Evolutionary conservation across 92 coral and sea anemone genomes (phyloP).

Genomic region (Epizoanthus ramosus): DNA sequence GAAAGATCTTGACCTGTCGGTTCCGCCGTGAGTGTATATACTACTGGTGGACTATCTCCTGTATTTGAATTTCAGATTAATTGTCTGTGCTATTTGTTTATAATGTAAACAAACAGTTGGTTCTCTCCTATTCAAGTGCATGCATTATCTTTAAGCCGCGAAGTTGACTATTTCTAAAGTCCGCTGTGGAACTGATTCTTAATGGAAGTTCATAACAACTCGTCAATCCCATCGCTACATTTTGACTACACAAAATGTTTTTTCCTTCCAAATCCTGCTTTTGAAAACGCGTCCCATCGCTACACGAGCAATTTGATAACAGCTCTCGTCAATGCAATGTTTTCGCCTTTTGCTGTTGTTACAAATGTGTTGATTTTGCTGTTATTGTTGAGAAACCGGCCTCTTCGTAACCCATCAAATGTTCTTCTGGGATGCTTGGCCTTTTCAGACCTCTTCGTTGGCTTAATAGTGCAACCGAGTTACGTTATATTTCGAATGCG

Average conservation of each 20-base stretch:
- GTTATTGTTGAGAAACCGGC: slow-evolving; percentile 55
- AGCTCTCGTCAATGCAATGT: slow-evolving; percentile 58
- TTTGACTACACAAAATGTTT: slow-evolving; percentile 46
- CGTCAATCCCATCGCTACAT: neutral
- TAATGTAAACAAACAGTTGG: neutral
- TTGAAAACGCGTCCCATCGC: slow-evolving; percentile 59
- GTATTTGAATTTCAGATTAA: slow-evolving; percentile 6
- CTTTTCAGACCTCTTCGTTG: slow-evolving; percentile 68
- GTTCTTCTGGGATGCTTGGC: slow-evolving; percentile 77
- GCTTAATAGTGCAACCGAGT: slow-evolving; percentile 68
- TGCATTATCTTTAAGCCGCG: neutral
- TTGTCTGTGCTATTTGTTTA: neutral
- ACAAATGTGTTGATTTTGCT: slow-evolving; percentile 58
- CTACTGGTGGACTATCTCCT: neutral
- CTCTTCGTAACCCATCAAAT: slow-evolving; percentile 66
- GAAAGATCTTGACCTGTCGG: too few species aligned
- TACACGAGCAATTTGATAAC: slow-evolving; percentile 66
- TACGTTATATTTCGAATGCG: slow-evolving; percentile 63
- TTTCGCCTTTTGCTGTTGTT: slow-evolving; percentile 70
- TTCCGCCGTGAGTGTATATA: too few species aligned
- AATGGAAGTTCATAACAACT: slow-evolving; percentile 13
- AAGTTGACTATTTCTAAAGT: neutral
- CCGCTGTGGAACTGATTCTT: neutral
- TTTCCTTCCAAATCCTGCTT: slow-evolving; percentile 65
- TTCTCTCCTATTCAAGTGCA: neutral